Evolutionary conservation across 1,140 invertebrate genomes (phyloP).

Genomic region (Orussus abietinus): DNA sequence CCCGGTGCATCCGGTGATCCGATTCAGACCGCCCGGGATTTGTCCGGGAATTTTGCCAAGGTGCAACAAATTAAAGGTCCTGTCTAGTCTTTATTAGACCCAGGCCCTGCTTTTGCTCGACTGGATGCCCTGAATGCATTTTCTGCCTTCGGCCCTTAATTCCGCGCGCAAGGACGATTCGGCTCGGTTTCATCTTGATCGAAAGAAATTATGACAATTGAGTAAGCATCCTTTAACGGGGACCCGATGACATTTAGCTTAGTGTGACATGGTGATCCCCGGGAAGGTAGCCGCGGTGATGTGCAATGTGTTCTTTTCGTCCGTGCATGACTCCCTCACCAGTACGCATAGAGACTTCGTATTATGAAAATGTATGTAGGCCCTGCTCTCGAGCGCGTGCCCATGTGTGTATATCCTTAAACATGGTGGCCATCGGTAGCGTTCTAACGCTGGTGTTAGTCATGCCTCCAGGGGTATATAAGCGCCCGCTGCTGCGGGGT

Average conservation of each 20-base stretch:
- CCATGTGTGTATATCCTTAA: slow-evolving; percentile 24
- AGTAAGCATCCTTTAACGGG: slow-evolving; percentile 37
- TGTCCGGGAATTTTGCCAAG: too few relatives aligned
- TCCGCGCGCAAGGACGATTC: too few relatives aligned
- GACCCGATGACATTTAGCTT: slow-evolving; percentile 45
- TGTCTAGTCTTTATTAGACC: too few relatives aligned
- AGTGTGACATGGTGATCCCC: slow-evolving; percentile 38
- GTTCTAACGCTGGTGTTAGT: slow-evolving; percentile 25
- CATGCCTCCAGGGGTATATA: slow-evolving; percentile 42
- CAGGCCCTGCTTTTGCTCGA: too few relatives aligned
- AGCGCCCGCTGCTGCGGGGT: slow-evolving; percentile 34
- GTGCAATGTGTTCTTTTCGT: slow-evolving; percentile 32
- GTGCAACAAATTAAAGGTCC: too few relatives aligned
- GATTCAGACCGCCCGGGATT: too few relatives aligned
- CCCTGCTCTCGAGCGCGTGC: slow-evolving; percentile 11
- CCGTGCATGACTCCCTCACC: slow-evolving; percentile 23
- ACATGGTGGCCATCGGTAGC: slow-evolving; percentile 23
- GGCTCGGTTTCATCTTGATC: too few relatives aligned
- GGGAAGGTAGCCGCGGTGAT: slow-evolving; percentile 31
- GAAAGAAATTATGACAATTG: slow-evolving; percentile 38
- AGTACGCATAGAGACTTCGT: slow-evolving; percentile 13
- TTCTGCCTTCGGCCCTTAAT: too few relatives aligned
- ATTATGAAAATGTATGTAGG: slow-evolving; percentile 27
- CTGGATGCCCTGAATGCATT: too few relatives aligned
- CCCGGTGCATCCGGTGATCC: too few relatives aligned